Evolutionary conservation across 1,140 invertebrate species (phyloP), one percentile per base, ranked within the genome.

Genomic region (Daktulosphaira vitifoliae): DNA sequence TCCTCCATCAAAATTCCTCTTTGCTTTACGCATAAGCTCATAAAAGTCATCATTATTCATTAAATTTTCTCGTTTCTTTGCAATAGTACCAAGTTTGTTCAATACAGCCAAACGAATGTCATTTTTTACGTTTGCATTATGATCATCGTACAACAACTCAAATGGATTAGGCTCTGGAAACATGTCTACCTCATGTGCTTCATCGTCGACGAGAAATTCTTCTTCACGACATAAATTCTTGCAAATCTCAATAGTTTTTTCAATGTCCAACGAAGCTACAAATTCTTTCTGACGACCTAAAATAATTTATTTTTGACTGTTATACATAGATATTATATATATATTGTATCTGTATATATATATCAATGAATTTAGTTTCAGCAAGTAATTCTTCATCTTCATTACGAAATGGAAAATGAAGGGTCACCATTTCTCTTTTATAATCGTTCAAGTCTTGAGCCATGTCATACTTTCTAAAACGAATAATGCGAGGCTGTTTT

Each of bases 401-500:
- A 71, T 68, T 70, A 53, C 65, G 20, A 68, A 73, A 75, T 20
- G 72, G 71, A 54, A 73, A 42, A 66, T 74, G 69, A 18, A 74
- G 54, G 2, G 66, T 46, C 23, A 74, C 71, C 71, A 72, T 73
- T 67, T 75, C 74, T 20, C 73, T 62, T 66, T 66, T 73, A 66
- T 73, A 75, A 49, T 74, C 71, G 16, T 51, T 50, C 8, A 67
- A 65, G 53, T 73, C 68, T 13, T 66, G 6, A 20, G 22, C 69
- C 23, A 73, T 72, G 65, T 74, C 71, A 64, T 71, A 74, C 68
- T 73, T 73, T 13, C 70, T 33, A 52, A 70, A 75, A 25, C 71
- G 44, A 44, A 74, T 74, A 18, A 75, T 37, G 65, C 49, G 53
- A 44, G 71, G 68, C 5, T 51, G 50, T 38, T 70, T 38, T 71